Evolutionary conservation across 2,888 invertebrate species (phyloP).

Genomic region (Caenorhabditis japonica): DNA sequence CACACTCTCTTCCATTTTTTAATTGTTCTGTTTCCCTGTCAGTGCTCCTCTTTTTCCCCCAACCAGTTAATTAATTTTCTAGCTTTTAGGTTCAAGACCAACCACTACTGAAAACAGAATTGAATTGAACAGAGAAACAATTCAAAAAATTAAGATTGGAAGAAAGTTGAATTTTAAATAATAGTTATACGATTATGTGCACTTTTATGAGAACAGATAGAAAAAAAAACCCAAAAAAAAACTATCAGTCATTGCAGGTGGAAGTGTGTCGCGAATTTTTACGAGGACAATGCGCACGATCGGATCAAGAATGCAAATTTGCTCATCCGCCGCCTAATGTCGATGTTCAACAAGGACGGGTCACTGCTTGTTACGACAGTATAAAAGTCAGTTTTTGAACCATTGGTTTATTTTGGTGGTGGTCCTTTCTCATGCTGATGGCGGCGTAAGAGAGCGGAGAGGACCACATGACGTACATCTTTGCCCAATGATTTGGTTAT

Average conservation of each 20-base stretch:
- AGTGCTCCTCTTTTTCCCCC: background rate
- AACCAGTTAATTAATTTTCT: constrained; percentile 34
- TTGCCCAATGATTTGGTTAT: constrained; percentile 18
- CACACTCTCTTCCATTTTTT: background rate
- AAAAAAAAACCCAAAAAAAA: constrained; percentile 7
- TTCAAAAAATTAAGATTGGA: background rate
- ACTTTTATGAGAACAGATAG: background rate
- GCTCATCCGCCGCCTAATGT: constrained; percentile 99
- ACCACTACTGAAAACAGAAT: too few species aligned
- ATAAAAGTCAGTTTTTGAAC: constrained; percentile 88
- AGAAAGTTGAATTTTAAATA: constrained; percentile 2
- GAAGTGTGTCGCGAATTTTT: constrained; percentile 98
- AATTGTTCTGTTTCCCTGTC: too few species aligned
- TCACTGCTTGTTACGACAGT: constrained; percentile 99
- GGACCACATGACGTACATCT: constrained; percentile 9
- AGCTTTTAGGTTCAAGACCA: constrained; percentile 23
- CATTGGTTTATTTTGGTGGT: too few species aligned
- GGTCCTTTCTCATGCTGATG: too few species aligned
- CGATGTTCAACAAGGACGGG: constrained; percentile 99
- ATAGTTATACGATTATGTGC: constrained; percentile 38
- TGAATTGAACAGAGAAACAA: constrained; percentile 1
- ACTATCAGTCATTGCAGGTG: constrained; percentile 79
- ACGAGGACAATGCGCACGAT: constrained; percentile 98
- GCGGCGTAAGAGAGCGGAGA: too few species aligned
- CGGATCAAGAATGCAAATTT: constrained; percentile 99